Base-by-base conservation (phyloP, 23 tunicate species). In the Halocynthia aurantium region DNA sequence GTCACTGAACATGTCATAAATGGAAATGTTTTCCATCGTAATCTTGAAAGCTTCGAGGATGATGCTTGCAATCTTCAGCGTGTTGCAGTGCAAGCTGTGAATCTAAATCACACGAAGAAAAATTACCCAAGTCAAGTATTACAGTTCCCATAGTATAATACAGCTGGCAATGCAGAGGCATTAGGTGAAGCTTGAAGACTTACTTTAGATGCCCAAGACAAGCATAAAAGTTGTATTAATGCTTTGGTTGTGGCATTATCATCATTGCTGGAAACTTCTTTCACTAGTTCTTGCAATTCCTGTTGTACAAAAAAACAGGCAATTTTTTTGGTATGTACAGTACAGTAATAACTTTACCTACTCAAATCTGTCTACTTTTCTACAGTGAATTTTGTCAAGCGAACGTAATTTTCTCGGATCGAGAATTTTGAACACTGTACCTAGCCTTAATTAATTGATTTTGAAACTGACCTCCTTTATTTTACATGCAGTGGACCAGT, bases 401-500 rank as follows among this genome's bases (percentile, higher is more conserved):
- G 44, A 31, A 31, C 44, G 44, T 31, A 0, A 31, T 31, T 31
- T 31, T 31, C 44, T 31, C 44, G 44, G 44, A 31, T 31, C 44
- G 44, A 31, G 44, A 31, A 1, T 31, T 31, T 31, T 1, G 44
- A 31, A 31, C 44, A 4, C 44, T 31, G 44, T 31, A 31, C 44
- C 44, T 31, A 31, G 44, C 44, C 1, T n/a, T n/a, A n/a, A n/a
- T n/a, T n/a, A 31, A 31, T 31, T 31, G 64, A 60, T 15, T 50
- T 12, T 20, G 22, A n/a, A 67, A 21, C 76, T 10, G 5, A 74
- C 78, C 63, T 74, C 62, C 4, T 74, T 74, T 10, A 17, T 54
- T 53, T 74, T 18, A 56, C 60, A 74, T 10, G 78, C 55, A 22
- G 50, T 74, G 10, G 63, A 53, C 78, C 78, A 74, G 56, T 74